Conservation (phyloP, 1,140 invertebrate genomes). For the Lordiphosa stackelbergi region DNA sequence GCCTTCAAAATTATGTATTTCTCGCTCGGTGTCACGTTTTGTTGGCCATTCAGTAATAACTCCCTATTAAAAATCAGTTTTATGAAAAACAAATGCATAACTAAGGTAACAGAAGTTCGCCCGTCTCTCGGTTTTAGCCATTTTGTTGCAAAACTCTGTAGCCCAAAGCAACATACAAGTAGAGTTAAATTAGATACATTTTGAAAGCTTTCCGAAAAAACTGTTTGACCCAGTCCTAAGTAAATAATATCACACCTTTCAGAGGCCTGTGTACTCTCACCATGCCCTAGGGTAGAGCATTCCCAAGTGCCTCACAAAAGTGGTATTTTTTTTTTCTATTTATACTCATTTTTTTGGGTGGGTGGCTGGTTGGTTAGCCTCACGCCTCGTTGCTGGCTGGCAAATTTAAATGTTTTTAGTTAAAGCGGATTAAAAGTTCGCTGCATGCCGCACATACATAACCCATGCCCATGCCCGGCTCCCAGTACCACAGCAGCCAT, state of each 20-base stretch:
- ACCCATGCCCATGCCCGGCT: slow-evolving; percentile 62
- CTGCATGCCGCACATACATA: slow-evolving; percentile 73
- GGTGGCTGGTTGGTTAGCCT: slow-evolving; percentile 3
- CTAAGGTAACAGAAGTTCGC: too few relatives aligned
- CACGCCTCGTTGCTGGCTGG: slow-evolving; percentile 13
- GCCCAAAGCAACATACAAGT: not conserved
- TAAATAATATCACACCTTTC: slow-evolving; percentile 19
- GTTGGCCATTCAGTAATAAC: too few relatives aligned
- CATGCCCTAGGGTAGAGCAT: slow-evolving; percentile 10
- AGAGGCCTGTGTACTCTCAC: not conserved
- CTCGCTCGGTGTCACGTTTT: too few relatives aligned
- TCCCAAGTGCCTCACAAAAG: slow-evolving; percentile 2
- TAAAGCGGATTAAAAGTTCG: slow-evolving; percentile 74
- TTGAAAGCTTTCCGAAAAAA: not conserved
- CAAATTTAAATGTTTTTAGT: slow-evolving; percentile 75
- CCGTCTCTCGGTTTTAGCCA: too few relatives aligned
- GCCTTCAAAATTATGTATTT: too few relatives aligned
- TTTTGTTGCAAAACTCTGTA: too few relatives aligned
- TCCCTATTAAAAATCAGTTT: too few relatives aligned
- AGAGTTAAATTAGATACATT: not conserved
- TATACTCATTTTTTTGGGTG: slow-evolving; percentile 14
- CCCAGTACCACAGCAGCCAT: slow-evolving; percentile 7
- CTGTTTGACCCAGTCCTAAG: slow-evolving; percentile 9
- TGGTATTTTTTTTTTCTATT: slow-evolving; percentile 6
- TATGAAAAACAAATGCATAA: too few relatives aligned